Evolutionary conservation across 2,888 invertebrate genomes (phyloP).

Genomic region (Drosophila mimica): DNA sequence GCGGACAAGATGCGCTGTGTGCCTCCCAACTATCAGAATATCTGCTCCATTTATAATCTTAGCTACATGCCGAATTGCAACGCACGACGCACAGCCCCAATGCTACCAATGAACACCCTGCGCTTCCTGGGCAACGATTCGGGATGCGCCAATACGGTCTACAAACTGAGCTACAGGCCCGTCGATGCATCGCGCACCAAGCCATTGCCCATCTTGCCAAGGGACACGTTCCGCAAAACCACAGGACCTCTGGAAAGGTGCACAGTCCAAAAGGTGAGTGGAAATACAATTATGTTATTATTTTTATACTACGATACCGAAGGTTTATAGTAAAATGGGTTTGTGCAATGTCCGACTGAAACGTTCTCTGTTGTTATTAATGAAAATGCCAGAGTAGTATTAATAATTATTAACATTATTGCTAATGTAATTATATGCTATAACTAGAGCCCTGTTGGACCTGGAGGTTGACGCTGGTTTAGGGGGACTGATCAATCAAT

Average conservation of each 20-base stretch:
- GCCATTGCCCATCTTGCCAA: conserved; percentile 77
- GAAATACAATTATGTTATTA: not conserved
- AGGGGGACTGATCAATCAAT: no score
- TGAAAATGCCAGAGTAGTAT: not conserved
- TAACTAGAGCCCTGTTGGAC: no score
- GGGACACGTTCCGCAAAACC: conserved; percentile 70
- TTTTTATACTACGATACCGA: not conserved
- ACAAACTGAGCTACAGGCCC: conserved; percentile 82
- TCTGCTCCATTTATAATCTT: conserved; percentile 83
- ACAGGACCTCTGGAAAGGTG: conserved; percentile 79
- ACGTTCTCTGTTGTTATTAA: not conserved
- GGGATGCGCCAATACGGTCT: conserved; percentile 79
- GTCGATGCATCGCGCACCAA: conserved; percentile 74
- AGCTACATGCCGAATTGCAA: conserved; percentile 84
- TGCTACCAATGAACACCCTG: conserved; percentile 70
- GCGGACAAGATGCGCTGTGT: conserved; percentile 76
- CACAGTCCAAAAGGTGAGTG: conserved; percentile 82
- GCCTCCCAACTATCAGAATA: conserved; percentile 80
- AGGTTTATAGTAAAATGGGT: no score
- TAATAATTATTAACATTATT: not conserved
- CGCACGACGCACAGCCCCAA: conserved; percentile 63
- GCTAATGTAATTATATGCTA: no score
- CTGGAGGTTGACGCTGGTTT: no score
- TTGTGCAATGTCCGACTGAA: no score
- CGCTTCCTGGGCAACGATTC: conserved; percentile 78